Percentiles rank a stretch among this genome's conserved stretches.
Evolutionary conservation across 2,113 vertebrate genomes (phyloP).

Genomic region (Dendropsophus ebraccatus): DNA sequence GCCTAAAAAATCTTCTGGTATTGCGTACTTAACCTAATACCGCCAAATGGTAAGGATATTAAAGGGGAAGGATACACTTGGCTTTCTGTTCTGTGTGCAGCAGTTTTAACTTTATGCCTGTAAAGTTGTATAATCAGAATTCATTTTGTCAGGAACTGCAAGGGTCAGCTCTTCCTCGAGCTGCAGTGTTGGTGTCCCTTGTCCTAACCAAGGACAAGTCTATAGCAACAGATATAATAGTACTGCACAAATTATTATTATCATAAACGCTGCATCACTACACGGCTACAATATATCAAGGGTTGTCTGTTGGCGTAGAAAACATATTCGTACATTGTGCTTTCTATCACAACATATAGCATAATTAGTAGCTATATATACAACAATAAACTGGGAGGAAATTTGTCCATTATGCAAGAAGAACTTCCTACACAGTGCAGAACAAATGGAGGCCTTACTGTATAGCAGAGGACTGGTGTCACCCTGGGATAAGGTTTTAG

Average conservation of each 20-base stretch:
- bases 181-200: neutral
- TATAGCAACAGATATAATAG: neutral
- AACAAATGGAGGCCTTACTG: neutral
- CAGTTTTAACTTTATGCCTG: neutral
- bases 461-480: neutral
- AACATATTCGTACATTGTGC: neutral
- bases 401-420: neutral
- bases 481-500: neutral
- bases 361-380: neutral
- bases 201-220: conserved; percentile 27
- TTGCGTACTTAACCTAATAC: neutral
- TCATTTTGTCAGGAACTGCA: neutral
- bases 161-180: conserved; percentile 17
- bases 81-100: neutral
- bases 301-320: neutral
- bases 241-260: neutral
- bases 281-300: too few relatives aligned
- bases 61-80: neutral
- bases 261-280: neutral
- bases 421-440: neutral
- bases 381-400: neutral
- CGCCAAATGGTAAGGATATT: neutral
- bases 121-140: neutral
- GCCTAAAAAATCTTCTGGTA: neutral
- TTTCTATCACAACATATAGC: neutral